Evolutionary conservation across 2,113 vertebrate genomes (phyloP).

Genomic region (Cephalopterus ornatus): DNA sequence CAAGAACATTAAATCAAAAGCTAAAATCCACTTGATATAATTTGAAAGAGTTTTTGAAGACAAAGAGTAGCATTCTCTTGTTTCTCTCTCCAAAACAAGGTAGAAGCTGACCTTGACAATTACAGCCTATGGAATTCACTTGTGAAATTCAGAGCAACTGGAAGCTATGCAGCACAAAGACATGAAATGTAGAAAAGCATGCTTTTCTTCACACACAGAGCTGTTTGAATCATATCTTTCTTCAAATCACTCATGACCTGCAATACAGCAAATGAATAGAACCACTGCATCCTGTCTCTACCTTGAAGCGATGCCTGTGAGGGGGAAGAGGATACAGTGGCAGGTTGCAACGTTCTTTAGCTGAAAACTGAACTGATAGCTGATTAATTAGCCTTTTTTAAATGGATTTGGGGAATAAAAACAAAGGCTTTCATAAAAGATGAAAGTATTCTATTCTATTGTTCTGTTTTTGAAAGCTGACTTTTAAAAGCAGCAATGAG

Average conservation of each 20-base stretch:
- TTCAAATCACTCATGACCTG: neutral
- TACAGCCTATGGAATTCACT: neutral
- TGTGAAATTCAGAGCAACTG: neutral
- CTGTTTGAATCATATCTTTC: neutral
- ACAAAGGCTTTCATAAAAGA: neutral
- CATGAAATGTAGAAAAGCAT: neutral
- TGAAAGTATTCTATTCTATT: neutral
- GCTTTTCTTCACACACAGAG: neutral
- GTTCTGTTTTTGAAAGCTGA: neutral
- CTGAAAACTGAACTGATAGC: neutral
- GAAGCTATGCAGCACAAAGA: neutral
- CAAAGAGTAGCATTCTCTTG: neutral
- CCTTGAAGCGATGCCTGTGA: neutral
- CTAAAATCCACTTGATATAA: neutral
- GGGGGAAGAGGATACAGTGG: neutral
- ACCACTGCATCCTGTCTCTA: neutral
- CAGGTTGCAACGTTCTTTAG: neutral
- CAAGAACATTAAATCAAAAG: neutral
- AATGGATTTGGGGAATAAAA: neutral
- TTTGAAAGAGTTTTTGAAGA: neutral
- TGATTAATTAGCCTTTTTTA: neutral
- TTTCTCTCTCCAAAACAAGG: neutral
- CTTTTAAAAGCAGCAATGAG: neutral
- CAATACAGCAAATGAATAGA: neutral
- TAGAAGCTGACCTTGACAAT: neutral